Evolutionary conservation across 1,140 invertebrate genomes (phyloP).

Genomic region (Heliconius melpomene): DNA sequence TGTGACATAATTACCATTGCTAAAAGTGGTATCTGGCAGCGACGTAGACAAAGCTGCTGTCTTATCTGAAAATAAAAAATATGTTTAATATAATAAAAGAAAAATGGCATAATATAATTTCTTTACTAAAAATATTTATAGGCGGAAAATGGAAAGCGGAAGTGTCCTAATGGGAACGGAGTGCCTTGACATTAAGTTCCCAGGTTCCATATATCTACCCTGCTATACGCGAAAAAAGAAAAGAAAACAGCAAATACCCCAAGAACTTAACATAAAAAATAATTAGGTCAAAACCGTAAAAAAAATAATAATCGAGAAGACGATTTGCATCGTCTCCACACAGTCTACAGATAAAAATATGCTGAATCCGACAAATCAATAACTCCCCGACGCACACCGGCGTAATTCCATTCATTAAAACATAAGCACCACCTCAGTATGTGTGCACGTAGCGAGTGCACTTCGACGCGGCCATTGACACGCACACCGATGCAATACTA

Average conservation of each 20-base stretch:
- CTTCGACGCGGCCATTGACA: constrained; percentile 47
- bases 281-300: not conserved
- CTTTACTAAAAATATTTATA: too few species aligned
- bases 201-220: too few species aligned
- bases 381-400: constrained; percentile 42
- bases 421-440: constrained; percentile 47
- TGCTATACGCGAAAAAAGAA: too few species aligned
- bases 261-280: not conserved
- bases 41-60: not conserved
- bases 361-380: constrained; percentile 54
- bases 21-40: constrained; percentile 39
- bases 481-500: constrained; percentile 59
- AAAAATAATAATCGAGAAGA: constrained; percentile 12
- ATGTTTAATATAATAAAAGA: not conserved
- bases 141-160: too few species aligned
- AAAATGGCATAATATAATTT: not conserved
- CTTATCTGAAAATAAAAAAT: constrained; percentile 38
- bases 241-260: too few species aligned
- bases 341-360: constrained; percentile 47
- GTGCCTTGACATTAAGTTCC: too few species aligned
- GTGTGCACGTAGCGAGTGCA: constrained; percentile 47
- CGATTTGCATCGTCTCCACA: constrained; percentile 36
- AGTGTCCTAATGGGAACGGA: too few species aligned
- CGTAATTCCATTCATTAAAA: constrained; percentile 54
- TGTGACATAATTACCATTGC: constrained; percentile 43